These are phyloP conservation scores for Prorops nasuta DNA, from an alignment of 1,140 invertebrate species.

Conservation along the genomic window DNA sequence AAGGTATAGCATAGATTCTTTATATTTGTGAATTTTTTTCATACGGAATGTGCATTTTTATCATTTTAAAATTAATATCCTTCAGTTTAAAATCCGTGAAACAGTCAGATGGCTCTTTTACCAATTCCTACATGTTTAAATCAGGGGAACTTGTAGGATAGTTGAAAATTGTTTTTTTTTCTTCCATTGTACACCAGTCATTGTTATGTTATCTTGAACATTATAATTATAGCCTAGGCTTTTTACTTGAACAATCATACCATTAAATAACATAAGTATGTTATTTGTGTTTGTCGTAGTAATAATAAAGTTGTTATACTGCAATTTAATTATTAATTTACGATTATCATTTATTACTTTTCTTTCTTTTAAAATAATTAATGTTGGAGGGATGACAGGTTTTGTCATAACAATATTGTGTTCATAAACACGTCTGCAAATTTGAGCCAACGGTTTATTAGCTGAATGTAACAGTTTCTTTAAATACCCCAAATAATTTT, in stretches of 20 bases:
- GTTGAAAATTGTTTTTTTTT: not conserved
- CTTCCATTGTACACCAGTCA: not conserved
- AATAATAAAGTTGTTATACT: not conserved
- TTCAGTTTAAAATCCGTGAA: not conserved
- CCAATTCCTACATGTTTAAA: not conserved
- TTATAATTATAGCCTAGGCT: not conserved
- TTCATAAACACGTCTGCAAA: not conserved
- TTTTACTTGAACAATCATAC: not conserved
- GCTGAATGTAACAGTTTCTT: not conserved
- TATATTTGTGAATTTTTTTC: not conserved
- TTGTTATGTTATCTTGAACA: not conserved
- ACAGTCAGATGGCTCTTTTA: not conserved
- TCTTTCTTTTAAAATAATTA: not conserved
- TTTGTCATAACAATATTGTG: not conserved
- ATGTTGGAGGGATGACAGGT: not conserved
- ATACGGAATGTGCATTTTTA: not conserved
- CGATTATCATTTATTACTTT: conserved; percentile 3
- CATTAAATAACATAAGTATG: conserved; percentile 2
- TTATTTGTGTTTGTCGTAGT: not conserved
- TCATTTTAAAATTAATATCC: not conserved
- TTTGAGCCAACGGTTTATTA: not conserved
- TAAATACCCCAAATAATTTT: conserved; percentile 2
- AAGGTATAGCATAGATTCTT: not conserved
- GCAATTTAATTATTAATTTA: conserved; percentile 1
- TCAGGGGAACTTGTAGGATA: not conserved